phyloP scores from a whole-genome alignment of 1,140 invertebrate species.

The Sminthurinus signatus region DNA sequence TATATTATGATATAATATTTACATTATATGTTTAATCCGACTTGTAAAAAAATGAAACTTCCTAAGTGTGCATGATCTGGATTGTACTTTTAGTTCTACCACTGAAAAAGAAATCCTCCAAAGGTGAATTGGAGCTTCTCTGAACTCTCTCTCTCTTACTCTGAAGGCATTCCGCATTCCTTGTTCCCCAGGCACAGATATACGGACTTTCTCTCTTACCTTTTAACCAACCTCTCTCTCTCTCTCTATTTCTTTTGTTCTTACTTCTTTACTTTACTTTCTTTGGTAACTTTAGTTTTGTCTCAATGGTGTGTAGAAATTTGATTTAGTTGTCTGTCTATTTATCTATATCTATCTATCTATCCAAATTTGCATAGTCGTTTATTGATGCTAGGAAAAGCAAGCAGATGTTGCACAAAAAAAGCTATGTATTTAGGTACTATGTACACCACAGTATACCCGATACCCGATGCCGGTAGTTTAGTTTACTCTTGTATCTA shows the following conservation, averaged over 20 bases:
- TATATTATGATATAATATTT: neutral
- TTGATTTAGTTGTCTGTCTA: too few species aligned
- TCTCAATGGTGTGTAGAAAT: too few species aligned
- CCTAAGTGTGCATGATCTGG: conserved; percentile 17
- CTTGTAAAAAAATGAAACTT: too few species aligned
- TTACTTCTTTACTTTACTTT: neutral
- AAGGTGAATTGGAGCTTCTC: conserved; percentile 40
- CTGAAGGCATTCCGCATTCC: conserved; percentile 17
- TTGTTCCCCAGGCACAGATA: conserved; percentile 20
- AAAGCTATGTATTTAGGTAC: too few species aligned
- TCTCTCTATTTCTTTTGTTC: neutral
- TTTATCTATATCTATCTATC: too few species aligned
- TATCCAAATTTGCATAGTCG: too few species aligned
- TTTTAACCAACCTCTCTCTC: conserved; percentile 11
- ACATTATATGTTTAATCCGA: neutral
- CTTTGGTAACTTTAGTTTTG: too few species aligned
- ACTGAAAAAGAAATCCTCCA: conserved; percentile 41
- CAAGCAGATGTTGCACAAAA: too few species aligned
- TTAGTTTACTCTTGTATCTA: too few species aligned
- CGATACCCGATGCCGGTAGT: too few species aligned
- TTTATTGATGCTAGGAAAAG: neutral
- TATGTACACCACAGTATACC: too few species aligned
- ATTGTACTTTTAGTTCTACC: conserved; percentile 37
- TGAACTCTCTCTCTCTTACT: too few species aligned
- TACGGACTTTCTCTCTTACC: conserved; percentile 15